Conservation (phyloP, 1,140 invertebrate species). For the Leptinotarsa defecta region DNA sequence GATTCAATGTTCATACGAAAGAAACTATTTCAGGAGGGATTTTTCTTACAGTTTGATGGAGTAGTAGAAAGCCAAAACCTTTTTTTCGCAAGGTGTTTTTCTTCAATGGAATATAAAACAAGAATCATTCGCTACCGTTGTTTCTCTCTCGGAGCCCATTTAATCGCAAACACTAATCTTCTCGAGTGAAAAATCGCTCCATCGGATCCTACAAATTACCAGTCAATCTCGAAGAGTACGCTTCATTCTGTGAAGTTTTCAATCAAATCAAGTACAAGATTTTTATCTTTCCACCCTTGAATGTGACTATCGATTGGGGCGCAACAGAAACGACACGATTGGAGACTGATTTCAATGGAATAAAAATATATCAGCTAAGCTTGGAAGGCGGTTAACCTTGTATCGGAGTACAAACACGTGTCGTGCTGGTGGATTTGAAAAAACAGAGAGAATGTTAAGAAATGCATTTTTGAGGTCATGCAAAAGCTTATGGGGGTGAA, state of each 20-base stretch:
- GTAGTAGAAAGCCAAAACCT: too few species aligned
- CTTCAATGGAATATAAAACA: slow-evolving; percentile 37
- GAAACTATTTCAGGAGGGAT: too few species aligned
- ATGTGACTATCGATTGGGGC: not conserved
- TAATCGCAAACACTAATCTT: slow-evolving; percentile 44
- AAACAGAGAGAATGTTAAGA: too few species aligned
- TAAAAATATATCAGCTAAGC: not conserved
- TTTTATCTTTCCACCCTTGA: slow-evolving; percentile 13
- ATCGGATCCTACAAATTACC: slow-evolving; percentile 39
- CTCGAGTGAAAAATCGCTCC: slow-evolving; percentile 39
- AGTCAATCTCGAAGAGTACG: slow-evolving; percentile 35
- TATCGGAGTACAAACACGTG: too few species aligned
- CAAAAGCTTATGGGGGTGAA: too few species aligned
- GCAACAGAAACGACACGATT: too few species aligned
- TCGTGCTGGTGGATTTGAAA: too few species aligned
- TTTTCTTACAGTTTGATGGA: too few species aligned
- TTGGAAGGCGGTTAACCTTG: too few species aligned
- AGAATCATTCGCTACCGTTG: slow-evolving; percentile 36
- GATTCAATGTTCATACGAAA: too few species aligned
- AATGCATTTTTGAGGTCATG: too few species aligned
- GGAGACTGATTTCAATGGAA: not conserved
- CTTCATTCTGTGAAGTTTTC: slow-evolving; percentile 15
- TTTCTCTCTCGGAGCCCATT: slow-evolving; percentile 30
- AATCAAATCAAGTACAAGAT: slow-evolving; percentile 23
- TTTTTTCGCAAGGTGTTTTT: too few species aligned